Conservation (phyloP, 2,797 vertebrate genomes). For the Heterohyrax brucei region DNA sequence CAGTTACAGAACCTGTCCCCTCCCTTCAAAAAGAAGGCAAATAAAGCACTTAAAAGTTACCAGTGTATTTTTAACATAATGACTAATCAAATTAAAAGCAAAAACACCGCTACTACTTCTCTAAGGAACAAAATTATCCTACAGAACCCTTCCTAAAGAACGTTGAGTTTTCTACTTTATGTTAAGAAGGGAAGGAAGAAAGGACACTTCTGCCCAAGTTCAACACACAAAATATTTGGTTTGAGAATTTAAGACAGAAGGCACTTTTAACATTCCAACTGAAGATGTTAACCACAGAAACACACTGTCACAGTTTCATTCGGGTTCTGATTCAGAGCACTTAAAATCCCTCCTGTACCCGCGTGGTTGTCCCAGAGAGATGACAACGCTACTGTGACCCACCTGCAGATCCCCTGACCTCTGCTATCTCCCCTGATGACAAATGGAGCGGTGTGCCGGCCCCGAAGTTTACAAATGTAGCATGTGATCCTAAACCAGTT, state of each 20-base stretch:
- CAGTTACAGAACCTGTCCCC: conserved; percentile 67
- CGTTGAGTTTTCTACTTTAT: conserved; percentile 77
- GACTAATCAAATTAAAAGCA: conserved; percentile 78
- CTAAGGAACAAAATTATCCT: conserved; percentile 81
- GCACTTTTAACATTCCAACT: conserved; percentile 92
- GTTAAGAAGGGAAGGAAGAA: conserved; percentile 84
- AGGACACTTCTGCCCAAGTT: conserved; percentile 91
- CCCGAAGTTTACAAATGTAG: conserved; percentile 82
- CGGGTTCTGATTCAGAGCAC: conserved; percentile 80
- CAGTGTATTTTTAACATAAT: conserved; percentile 15
- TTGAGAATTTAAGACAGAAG: conserved; percentile 92
- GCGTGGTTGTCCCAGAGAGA: conserved; percentile 87
- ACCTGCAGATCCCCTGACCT: conserved; percentile 65
- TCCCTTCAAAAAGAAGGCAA: conserved; percentile 70
- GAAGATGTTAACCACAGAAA: conserved; percentile 86
- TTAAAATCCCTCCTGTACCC: conserved; percentile 51
- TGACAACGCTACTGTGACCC: conserved; percentile 81
- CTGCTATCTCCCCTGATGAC: conserved; percentile 56
- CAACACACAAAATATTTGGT: conserved; percentile 91
- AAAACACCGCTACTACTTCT: conserved; percentile 83
- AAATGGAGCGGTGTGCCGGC: conserved; percentile 79
- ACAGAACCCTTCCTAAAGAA: conserved; percentile 77
- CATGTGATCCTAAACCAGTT: conserved; percentile 83
- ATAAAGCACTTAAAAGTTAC: conserved; percentile 57
- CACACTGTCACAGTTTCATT: conserved; percentile 80